Conservation (phyloP, 2,113 vertebrate species). For the Phaetusa simplex region DNA sequence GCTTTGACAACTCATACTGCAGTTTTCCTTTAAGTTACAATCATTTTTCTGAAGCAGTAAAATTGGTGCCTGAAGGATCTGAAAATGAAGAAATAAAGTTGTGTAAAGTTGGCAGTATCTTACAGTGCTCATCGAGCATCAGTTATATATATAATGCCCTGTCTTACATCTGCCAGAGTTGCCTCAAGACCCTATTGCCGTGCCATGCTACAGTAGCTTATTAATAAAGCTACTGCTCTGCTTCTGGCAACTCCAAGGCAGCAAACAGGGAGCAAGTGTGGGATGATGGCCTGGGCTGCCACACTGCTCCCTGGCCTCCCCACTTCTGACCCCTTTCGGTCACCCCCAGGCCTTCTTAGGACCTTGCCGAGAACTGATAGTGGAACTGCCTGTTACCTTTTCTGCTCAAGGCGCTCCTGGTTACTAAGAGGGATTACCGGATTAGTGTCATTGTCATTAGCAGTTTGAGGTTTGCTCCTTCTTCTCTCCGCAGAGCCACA, state of each 20-base stretch:
- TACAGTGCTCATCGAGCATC: not conserved
- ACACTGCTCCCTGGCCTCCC: not conserved
- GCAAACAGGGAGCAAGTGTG: not conserved
- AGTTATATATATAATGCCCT: slow-evolving; percentile 24
- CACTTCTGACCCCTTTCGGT: not conserved
- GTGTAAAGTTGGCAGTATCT: slow-evolving; percentile 25
- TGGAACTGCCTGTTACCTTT: no score
- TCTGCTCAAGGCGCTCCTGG: not conserved
- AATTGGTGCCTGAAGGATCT: slow-evolving; percentile 56
- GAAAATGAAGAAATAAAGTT: slow-evolving; percentile 56
- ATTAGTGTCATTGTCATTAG: not conserved
- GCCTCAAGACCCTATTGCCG: not conserved
- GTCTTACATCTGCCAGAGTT: slow-evolving; percentile 15
- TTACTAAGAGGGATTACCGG: not conserved
- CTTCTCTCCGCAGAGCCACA: not conserved
- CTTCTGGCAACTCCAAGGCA: not conserved
- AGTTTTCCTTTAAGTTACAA: slow-evolving; percentile 67
- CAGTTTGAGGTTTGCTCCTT: not conserved
- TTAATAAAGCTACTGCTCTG: not conserved
- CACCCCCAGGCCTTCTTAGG: not conserved
- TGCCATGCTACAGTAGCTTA: not conserved
- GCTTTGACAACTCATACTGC: slow-evolving; percentile 64
- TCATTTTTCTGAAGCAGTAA: slow-evolving; percentile 53
- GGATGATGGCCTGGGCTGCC: not conserved
- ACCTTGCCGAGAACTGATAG: not conserved